phyloP scores from a whole-genome alignment of 1,140 invertebrate genomes.

The Drosophila virilis region DNA sequence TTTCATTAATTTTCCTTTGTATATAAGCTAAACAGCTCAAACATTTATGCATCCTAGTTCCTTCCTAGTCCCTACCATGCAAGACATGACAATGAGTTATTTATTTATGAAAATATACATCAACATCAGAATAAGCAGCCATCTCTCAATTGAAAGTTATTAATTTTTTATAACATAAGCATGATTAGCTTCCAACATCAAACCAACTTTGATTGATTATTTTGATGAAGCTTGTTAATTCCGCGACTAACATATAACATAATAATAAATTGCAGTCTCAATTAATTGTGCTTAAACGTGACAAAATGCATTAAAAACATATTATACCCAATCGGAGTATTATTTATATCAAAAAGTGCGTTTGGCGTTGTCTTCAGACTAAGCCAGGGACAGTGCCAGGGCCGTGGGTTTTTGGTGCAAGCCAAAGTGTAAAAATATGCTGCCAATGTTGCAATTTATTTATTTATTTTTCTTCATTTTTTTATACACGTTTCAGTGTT shows the following conservation, averaged over 20 bases:
- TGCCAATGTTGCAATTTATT: slow-evolving; percentile 82
- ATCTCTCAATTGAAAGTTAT: no score
- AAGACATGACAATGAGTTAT: neutral
- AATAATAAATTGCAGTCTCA: neutral
- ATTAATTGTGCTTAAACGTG: slow-evolving; percentile 38
- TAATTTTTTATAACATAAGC: no score
- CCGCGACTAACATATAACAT: no score
- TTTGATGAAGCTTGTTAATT: no score
- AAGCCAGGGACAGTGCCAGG: slow-evolving; percentile 44
- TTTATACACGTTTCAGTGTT: slow-evolving; percentile 27
- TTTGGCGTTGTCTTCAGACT: slow-evolving; percentile 46
- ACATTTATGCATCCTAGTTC: no score
- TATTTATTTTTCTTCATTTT: slow-evolving; percentile 75
- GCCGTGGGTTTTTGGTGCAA: slow-evolving; percentile 74
- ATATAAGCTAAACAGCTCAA: no score
- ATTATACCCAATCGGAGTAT: slow-evolving; percentile 56
- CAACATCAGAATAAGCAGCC: no score
- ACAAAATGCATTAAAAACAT: slow-evolving; percentile 55
- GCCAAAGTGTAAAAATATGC: slow-evolving; percentile 79
- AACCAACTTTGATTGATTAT: no score
- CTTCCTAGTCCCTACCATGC: no score
- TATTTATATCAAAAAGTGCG: slow-evolving; percentile 50
- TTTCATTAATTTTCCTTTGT: no score
- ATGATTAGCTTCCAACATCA: no score
- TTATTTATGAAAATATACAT: neutral